These are phyloP conservation scores for Trypoxylon attenuatum DNA, from an alignment of 2,888 invertebrate species.

Conservation along the genomic window DNA sequence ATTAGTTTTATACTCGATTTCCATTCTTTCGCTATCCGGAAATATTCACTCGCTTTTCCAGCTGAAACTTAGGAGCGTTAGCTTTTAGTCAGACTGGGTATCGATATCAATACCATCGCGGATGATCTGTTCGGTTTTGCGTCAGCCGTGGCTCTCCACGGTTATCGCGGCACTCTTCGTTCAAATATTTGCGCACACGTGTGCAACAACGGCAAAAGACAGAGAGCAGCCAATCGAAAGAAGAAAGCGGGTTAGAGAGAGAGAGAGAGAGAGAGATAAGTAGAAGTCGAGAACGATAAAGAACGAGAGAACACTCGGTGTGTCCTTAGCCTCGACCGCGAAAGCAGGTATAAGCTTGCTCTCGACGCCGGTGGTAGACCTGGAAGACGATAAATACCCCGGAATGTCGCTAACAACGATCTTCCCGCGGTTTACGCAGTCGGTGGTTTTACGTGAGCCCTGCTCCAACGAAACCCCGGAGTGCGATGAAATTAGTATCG, in stretches of 20 bases:
- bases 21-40: no score
- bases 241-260: no score
- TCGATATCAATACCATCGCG: background rate
- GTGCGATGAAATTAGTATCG: background rate
- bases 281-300: constrained; percentile 1
- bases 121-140: background rate
- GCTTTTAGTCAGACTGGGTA: no score
- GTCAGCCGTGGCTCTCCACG: background rate
- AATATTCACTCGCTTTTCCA: no score
- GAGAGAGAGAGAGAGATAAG: constrained; percentile 9
- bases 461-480: background rate
- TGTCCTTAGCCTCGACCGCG: no score
- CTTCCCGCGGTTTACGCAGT: background rate
- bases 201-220: background rate
- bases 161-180: constrained; percentile 2
- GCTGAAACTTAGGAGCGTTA: no score
- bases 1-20: no score
- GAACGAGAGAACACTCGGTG: no score
- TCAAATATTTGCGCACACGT: constrained; percentile 28
- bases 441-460: constrained; percentile 17
- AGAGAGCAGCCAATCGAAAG: background rate
- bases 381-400: constrained; percentile 14
- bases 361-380: background rate
- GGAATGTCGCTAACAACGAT: constrained; percentile 38
- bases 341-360: no score